Percentiles rank a stretch among this genome's conserved stretches.
Conservation (phyloP, 2,113 vertebrate genomes). For the Bos javanicus region DNA sequence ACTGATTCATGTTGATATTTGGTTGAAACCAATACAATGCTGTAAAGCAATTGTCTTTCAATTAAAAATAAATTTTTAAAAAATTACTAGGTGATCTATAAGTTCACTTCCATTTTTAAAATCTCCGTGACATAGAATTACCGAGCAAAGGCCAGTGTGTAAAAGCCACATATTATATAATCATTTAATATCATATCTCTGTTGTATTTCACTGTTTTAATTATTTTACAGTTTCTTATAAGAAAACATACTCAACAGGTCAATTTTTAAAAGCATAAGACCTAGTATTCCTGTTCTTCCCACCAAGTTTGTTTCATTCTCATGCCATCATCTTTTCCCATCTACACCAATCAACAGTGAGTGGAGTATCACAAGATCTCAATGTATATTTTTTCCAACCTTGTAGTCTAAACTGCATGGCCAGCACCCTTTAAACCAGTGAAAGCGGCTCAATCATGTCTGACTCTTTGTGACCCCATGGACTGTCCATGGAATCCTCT, state of each 20-base stretch:
- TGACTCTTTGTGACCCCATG: too few species aligned
- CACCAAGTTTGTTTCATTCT: neutral
- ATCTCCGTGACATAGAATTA: neutral
- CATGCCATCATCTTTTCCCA: neutral
- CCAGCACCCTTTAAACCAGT: neutral
- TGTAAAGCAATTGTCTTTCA: neutral
- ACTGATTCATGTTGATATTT: neutral
- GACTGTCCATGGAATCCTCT: too few species aligned
- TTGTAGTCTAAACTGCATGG: neutral
- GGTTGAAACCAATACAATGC: neutral
- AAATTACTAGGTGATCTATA: neutral
- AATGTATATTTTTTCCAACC: neutral
- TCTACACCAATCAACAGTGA: neutral
- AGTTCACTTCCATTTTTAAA: neutral
- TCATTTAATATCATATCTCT: neutral
- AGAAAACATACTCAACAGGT: neutral
- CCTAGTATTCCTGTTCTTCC: neutral
- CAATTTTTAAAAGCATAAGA: neutral
- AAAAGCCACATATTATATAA: neutral
- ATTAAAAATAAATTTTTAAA: neutral
- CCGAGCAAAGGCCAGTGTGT: neutral
- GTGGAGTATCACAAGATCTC: neutral
- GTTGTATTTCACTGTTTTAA: neutral
- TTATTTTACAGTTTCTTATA: neutral
- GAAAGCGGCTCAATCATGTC: too few species aligned